A percentile compares a stretch with the other conserved stretches of the same genome.
phyloP scores from a whole-genome alignment of 2,888 invertebrate species.

The Anoplius nigerrimus region DNA sequence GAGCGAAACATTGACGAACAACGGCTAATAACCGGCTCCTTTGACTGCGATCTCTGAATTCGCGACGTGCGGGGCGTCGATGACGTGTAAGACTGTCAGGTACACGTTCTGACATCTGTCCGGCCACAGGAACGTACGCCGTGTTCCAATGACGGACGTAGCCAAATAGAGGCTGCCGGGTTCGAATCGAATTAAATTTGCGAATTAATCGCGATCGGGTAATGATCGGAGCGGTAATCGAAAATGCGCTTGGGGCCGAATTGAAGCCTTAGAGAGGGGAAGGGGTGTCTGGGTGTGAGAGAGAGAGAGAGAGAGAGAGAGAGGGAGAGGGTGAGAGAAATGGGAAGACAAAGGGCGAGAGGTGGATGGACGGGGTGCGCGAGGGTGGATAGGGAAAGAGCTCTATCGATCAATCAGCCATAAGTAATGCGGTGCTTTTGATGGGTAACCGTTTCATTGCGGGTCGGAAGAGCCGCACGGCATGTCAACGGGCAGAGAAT shows the following conservation, averaged over 20 bases:
- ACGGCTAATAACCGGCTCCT: no score
- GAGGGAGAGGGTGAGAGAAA: not conserved
- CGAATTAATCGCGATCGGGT: slow-evolving; percentile 37
- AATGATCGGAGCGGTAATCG: slow-evolving; percentile 46
- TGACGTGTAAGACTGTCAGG: no score
- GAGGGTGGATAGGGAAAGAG: slow-evolving; percentile 1
- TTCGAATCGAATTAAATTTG: slow-evolving; percentile 32
- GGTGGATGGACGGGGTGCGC: not conserved
- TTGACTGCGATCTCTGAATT: no score
- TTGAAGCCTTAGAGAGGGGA: slow-evolving; percentile 29
- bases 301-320: not conserved
- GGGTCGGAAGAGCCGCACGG: slow-evolving; percentile 49
- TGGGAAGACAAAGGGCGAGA: not conserved
- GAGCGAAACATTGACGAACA: no score
- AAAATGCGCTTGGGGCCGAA: slow-evolving; percentile 35
- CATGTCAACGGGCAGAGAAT: slow-evolving; percentile 52
- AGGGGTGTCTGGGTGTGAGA: not conserved
- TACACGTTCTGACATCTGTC: no score
- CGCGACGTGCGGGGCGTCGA: no score
- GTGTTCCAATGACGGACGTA: not conserved
- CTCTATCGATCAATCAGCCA: slow-evolving; percentile 64
- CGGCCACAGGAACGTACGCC: no score
- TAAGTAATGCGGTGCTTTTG: slow-evolving; percentile 64
- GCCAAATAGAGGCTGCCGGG: not conserved
- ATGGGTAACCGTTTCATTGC: slow-evolving; percentile 59